These are phyloP conservation scores for Psettodes erumei DNA, from an alignment of 2,113 vertebrate species.

Conservation along the genomic window DNA sequence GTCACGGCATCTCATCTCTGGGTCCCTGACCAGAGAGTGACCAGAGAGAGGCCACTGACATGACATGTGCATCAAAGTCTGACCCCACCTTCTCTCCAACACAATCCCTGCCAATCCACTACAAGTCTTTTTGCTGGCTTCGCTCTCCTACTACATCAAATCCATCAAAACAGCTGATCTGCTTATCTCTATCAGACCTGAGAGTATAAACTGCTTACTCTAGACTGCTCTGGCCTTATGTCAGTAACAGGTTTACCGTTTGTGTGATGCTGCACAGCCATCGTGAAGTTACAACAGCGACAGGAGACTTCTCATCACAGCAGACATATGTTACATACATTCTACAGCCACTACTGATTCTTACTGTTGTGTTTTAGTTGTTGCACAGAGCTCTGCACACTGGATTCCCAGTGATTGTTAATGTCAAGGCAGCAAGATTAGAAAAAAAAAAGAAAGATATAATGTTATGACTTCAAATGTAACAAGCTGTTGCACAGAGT, in stretches of 20 bases:
- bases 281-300: too few species aligned
- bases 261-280: constrained; percentile 9
- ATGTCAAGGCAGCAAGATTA: too few species aligned
- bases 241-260: constrained; percentile 60
- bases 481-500: not conserved
- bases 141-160: constrained; percentile 47
- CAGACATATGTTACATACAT: not conserved
- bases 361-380: too few species aligned
- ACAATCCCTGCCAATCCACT: constrained; percentile 48
- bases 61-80: constrained; percentile 28
- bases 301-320: not conserved
- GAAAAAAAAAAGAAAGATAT: too few species aligned
- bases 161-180: constrained; percentile 71
- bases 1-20: constrained; percentile 18
- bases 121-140: constrained; percentile 48
- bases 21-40: constrained; percentile 5
- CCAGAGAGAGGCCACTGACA: constrained; percentile 38
- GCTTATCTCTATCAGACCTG: constrained; percentile 70
- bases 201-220: constrained; percentile 68
- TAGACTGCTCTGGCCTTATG: constrained; percentile 49
- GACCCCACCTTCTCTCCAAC: constrained; percentile 34
- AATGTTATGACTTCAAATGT: too few species aligned
- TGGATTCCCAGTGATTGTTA: too few species aligned
- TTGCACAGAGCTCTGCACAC: too few species aligned
- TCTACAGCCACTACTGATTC: not conserved